Evolutionary conservation across 2,797 vertebrate species (phyloP).

Genomic region (Arnoldichthys spilopterus): DNA sequence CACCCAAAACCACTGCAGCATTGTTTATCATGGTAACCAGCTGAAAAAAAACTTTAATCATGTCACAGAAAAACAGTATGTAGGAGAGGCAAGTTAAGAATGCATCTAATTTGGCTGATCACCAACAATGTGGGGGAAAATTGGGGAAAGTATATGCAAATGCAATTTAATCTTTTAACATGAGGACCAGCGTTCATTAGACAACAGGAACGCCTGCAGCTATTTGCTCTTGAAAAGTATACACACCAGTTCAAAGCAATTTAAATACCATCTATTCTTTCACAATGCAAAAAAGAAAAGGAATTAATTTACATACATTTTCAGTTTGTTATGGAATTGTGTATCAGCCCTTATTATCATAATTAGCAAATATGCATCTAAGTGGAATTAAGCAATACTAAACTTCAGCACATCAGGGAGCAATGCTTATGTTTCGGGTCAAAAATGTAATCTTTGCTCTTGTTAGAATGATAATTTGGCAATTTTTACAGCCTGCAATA

Average conservation of each 20-base stretch:
- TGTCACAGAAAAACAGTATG: neutral
- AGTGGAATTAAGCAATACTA: neutral
- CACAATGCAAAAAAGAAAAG: neutral
- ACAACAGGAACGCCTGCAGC: neutral
- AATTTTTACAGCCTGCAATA: too few relatives aligned
- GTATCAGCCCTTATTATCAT: neutral
- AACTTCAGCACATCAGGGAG: neutral
- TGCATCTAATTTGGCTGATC: too few relatives aligned
- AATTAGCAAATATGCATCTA: neutral
- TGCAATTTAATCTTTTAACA: neutral
- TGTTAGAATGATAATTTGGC: too few relatives aligned
- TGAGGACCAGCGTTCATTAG: too few relatives aligned
- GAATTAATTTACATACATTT: neutral
- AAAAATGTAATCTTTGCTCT: too few relatives aligned
- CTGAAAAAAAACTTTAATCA: neutral
- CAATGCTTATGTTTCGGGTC: too few relatives aligned
- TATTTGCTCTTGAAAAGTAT: neutral
- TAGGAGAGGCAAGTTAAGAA: neutral
- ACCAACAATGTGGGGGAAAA: too few relatives aligned
- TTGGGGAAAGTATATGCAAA: neutral
- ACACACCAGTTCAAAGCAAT: neutral
- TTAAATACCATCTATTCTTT: conserved; percentile 9
- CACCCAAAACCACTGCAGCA: neutral
- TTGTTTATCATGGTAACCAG: neutral
- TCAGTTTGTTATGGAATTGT: neutral